A percentile compares a stretch with the other conserved stretches of the same genome.
Evolutionary conservation across 2,888 invertebrate genomes (phyloP).

Genomic region (Morpho helenor): DNA sequence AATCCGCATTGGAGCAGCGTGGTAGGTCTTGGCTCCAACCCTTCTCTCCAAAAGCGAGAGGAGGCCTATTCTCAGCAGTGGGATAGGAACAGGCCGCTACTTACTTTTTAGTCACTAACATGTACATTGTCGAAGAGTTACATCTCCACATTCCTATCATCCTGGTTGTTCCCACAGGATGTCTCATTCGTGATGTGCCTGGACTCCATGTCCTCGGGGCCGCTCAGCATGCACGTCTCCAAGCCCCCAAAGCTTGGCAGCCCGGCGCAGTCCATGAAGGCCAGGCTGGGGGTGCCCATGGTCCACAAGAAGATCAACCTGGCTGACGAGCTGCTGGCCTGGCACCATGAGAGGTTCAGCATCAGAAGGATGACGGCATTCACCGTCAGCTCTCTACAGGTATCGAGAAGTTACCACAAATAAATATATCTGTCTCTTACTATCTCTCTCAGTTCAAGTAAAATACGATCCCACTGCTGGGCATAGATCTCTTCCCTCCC

Average conservation of each 20-base stretch:
- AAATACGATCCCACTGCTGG: too few relatives aligned
- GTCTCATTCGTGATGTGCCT: slow-evolving; percentile 94
- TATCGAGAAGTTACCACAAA: slow-evolving; percentile 29
- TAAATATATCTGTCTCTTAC: too few relatives aligned
- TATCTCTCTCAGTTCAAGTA: too few relatives aligned
- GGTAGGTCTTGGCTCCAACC: too few relatives aligned
- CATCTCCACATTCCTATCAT: too few relatives aligned
- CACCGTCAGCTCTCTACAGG: slow-evolving; percentile 89
- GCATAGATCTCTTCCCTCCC: too few relatives aligned
- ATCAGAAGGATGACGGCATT: slow-evolving; percentile 94
- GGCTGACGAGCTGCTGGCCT: slow-evolving; percentile 93
- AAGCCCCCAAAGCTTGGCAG: slow-evolving; percentile 95
- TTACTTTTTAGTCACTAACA: too few relatives aligned
- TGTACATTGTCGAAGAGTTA: too few relatives aligned
- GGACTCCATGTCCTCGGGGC: slow-evolving; percentile 86
- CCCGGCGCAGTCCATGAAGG: slow-evolving; percentile 83
- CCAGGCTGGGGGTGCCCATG: slow-evolving; percentile 78
- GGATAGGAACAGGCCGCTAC: too few relatives aligned
- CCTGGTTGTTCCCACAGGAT: slow-evolving; percentile 75
- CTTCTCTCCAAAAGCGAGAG: too few relatives aligned
- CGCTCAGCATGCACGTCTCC: slow-evolving; percentile 94
- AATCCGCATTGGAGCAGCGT: too few relatives aligned
- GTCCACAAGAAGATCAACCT: slow-evolving; percentile 98
- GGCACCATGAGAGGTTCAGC: slow-evolving; percentile 99
- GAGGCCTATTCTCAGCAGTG: too few relatives aligned